Base-by-base conservation (phyloP, 2,113 vertebrate genomes). In the Hyla sarda region DNA sequence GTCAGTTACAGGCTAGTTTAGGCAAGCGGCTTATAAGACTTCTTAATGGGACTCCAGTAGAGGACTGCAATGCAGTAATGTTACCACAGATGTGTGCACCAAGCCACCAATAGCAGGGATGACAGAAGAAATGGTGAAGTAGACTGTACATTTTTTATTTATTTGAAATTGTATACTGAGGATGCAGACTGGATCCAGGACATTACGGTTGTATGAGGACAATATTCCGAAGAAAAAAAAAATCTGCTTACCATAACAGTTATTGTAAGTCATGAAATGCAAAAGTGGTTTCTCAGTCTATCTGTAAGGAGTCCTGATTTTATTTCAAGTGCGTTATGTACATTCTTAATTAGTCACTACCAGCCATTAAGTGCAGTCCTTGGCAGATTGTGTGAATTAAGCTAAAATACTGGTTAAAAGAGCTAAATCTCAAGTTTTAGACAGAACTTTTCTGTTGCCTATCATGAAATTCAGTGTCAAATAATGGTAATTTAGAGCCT, bases 401-500 rank as follows among this genome's bases (percentile, higher is more conserved):
- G 23, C 21, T 60, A 23, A 80, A 41, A 60, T 62, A 80, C n/a
- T 25, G 54, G 77, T 80, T 25, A 60, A 47, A 50, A 32, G 25
- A 19, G 32, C 52, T 32, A 76, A 75, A 76, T 28, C 72, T 65
- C 17, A 62, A 32, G 23, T 65, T 76, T 75, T 41, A 75, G 21
- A 80, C 50, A 48, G 48, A 86, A 48, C 50, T 73, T 72, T 72
- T 81, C 65, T 71, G 37, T 56, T 58, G 54, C 60, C n/a, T 60
- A 72, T 54, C 41, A 45, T 86, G 67, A 81, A 56, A 86, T 80
- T 80, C 47, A 23, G 37, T 81, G 77, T 86, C 76, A 80, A 71
- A 86, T 86, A 81, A 86, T 81, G 76, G 58, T 81, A 86, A 86
- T 86, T 78, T 86, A 86, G 79, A 72, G 84, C 77, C 84, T 73